A percentile compares a stretch with the other conserved stretches of the same genome.
These are phyloP conservation scores for Marisa cornuarietis DNA, from an alignment of 1,140 invertebrate species.

Conservation along the genomic window DNA sequence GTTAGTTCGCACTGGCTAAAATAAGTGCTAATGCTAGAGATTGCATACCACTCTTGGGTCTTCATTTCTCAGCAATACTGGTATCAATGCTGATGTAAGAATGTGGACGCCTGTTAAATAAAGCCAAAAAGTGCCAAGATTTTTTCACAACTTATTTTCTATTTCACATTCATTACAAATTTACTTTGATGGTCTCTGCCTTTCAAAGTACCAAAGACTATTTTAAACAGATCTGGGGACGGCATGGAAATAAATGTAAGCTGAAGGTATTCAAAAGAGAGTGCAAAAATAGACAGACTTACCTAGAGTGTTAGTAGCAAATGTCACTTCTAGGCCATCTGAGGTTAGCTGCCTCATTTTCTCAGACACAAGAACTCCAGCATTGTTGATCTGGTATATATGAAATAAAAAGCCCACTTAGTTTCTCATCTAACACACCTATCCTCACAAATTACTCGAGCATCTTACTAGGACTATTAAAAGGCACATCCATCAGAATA, in stretches of 20 bases:
- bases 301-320: constrained; percentile 69
- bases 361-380: constrained; percentile 66
- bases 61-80: constrained; percentile 56
- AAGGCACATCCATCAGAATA: no score
- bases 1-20: no score
- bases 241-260: no score
- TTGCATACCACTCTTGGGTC: constrained; percentile 60
- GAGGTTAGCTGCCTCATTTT: constrained; percentile 60
- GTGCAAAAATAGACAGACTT: constrained; percentile 8
- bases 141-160: no score
- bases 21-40: no score
- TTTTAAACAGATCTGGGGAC: no score
- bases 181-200: no score
- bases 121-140: not conserved
- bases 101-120: constrained; percentile 63
- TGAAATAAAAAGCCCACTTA: not conserved
- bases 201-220: no score
- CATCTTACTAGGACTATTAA: no score
- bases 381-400: constrained; percentile 67
- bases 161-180: no score
- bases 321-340: constrained; percentile 68
- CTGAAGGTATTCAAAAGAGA: no score
- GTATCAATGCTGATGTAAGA: constrained; percentile 64
- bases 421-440: not conserved
- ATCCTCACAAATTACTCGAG: no score